These are phyloP conservation scores for Lepidothrix coronata DNA, from an alignment of 2,113 vertebrate species.

Conservation along the genomic window DNA sequence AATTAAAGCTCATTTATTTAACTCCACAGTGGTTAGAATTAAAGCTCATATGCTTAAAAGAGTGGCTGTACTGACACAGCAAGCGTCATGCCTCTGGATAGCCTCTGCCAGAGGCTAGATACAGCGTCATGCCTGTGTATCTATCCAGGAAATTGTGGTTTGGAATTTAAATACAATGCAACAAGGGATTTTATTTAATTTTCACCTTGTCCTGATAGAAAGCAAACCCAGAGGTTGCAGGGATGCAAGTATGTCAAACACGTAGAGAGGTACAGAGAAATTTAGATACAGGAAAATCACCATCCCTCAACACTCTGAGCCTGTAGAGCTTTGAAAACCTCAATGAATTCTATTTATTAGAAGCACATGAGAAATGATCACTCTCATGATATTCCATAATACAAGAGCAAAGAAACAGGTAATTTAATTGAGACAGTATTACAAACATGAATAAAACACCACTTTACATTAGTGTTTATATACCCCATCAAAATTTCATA, in stretches of 20 bases:
- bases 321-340: background rate
- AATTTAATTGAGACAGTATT: background rate
- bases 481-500: background rate
- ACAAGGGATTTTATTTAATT: background rate
- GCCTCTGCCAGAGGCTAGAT: too few species aligned
- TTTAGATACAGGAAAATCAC: background rate
- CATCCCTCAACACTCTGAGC: background rate
- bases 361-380: background rate
- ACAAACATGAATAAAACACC: background rate
- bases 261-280: background rate
- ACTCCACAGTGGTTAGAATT: background rate
- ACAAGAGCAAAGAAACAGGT: background rate
- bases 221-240: background rate
- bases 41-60: background rate
- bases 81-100: background rate
- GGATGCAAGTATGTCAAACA: background rate
- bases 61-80: background rate
- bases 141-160: background rate
- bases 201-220: background rate
- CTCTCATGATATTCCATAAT: background rate
- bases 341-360: background rate
- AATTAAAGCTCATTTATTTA: background rate
- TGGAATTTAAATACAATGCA: background rate
- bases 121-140: too few species aligned
- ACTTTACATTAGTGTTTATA: background rate